Conservation (phyloP, 2,113 vertebrate genomes). For the Donacobius atricapilla region DNA sequence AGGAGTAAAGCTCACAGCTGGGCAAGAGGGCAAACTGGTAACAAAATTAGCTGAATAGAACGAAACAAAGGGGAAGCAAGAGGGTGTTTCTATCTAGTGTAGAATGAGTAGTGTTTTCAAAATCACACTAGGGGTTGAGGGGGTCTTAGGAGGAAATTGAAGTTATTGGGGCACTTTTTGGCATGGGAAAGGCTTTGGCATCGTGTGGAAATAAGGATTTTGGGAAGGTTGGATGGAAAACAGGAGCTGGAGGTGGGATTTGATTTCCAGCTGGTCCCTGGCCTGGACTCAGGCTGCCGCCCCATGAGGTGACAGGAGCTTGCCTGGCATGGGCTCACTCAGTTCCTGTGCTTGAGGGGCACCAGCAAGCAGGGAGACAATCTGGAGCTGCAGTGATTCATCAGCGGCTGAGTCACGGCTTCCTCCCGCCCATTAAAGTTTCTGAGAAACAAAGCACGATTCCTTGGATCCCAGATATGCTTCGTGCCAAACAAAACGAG, state of each 20-base stretch:
- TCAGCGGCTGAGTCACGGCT: background rate
- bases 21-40: background rate
- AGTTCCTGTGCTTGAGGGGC: background rate
- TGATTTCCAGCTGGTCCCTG: background rate
- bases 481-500: background rate
- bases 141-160: background rate
- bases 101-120: background rate
- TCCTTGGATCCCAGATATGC: background rate
- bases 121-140: background rate
- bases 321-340: background rate
- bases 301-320: background rate
- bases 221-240: background rate
- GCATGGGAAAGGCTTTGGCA: background rate
- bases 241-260: background rate
- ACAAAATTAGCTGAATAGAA: background rate
- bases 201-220: background rate
- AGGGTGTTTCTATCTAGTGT: background rate
- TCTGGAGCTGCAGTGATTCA: conserved; percentile 30
- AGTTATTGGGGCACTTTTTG: background rate
- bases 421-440: background rate
- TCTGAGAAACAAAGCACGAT: background rate
- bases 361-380: background rate
- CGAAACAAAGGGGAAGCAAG: background rate
- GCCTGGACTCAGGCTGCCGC: background rate
- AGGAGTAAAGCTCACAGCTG: background rate